phyloP scores from a whole-genome alignment of 2,888 invertebrate species.

The Leptinotarsa haldemani region DNA sequence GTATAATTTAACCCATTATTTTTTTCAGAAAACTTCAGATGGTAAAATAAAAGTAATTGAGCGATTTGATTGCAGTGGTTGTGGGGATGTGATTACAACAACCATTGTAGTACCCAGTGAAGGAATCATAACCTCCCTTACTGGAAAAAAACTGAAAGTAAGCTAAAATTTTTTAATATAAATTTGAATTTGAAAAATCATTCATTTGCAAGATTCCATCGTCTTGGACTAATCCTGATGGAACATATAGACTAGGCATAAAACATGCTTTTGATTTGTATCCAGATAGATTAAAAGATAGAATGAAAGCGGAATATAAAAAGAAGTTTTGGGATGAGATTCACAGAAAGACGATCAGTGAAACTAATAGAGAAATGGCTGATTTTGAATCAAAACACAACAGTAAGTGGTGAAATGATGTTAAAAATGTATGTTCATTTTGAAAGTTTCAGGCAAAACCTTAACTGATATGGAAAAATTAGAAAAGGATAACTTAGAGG shows the following conservation, averaged over 20 bases:
- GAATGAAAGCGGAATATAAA: conserved; percentile 79
- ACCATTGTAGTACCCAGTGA: conserved; percentile 76
- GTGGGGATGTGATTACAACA: conserved; percentile 95
- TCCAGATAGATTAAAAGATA: conserved; percentile 84
- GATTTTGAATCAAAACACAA: conserved; percentile 74
- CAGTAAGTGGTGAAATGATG: conserved; percentile 33
- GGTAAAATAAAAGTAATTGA: conserved; percentile 94
- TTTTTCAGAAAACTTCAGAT: conserved; percentile 81
- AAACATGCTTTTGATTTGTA: conserved; percentile 89
- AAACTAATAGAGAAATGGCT: conserved; percentile 79
- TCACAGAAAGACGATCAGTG: conserved; percentile 83
- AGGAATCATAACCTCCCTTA: conserved; percentile 84
- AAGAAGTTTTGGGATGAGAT: conserved; percentile 87
- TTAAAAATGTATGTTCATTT: conserved; percentile 4
- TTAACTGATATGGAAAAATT: conserved; percentile 77
- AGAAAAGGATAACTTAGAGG: conserved; percentile 89
- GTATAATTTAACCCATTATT: conserved; percentile 8
- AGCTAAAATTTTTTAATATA: conserved; percentile 32
- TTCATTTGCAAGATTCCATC: conserved; percentile 75
- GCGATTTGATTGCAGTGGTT: conserved; percentile 94
- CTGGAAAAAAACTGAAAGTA: conserved; percentile 90
- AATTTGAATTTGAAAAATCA: not conserved
- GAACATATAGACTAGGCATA: conserved; percentile 87
- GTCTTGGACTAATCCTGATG: conserved; percentile 85
- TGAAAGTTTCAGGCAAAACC: conserved; percentile 32